Evolutionary conservation across 2,113 vertebrate genomes (phyloP).

Genomic region (Psilopogon haemacephalus): DNA sequence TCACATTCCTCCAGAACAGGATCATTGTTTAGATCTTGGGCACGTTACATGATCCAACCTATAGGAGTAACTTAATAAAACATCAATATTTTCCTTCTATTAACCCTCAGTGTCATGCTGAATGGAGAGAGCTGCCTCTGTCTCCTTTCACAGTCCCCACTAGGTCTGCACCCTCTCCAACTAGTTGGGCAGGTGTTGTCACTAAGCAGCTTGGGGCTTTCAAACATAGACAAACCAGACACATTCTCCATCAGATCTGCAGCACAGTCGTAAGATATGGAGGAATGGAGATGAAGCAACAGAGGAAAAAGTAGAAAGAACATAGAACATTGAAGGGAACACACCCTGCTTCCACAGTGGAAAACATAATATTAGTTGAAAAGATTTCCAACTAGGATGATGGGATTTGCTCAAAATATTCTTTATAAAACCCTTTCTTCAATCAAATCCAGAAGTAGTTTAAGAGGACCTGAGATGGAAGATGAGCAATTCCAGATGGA

Average conservation of each 20-base stretch:
- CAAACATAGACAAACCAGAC: neutral
- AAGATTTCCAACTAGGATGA: neutral
- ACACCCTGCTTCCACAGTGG: neutral
- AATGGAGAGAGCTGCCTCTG: constrained; percentile 61
- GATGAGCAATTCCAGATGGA: constrained; percentile 46
- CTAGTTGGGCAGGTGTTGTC: constrained; percentile 45
- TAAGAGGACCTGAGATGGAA: neutral
- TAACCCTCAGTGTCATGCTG: constrained; percentile 67
- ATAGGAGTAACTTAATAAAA: constrained; percentile 82
- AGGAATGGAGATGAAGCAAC: neutral
- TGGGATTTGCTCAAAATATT: neutral
- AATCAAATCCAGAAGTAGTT: neutral
- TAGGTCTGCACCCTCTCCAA: neutral
- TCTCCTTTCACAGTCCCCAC: neutral
- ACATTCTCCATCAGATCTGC: neutral
- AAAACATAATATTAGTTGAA: neutral
- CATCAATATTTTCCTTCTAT: constrained; percentile 83
- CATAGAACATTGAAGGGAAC: neutral
- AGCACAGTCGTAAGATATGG: neutral
- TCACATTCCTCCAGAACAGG: constrained; percentile 77
- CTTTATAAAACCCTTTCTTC: neutral
- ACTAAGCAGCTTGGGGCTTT: constrained; percentile 29
- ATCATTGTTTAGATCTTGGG: constrained; percentile 81
- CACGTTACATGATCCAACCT: constrained; percentile 75
- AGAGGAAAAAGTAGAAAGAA: neutral